A percentile compares a stretch with the other conserved stretches of the same genome.
Conservation (phyloP, 2,888 invertebrate species). For the Anarsia innoxiella region DNA sequence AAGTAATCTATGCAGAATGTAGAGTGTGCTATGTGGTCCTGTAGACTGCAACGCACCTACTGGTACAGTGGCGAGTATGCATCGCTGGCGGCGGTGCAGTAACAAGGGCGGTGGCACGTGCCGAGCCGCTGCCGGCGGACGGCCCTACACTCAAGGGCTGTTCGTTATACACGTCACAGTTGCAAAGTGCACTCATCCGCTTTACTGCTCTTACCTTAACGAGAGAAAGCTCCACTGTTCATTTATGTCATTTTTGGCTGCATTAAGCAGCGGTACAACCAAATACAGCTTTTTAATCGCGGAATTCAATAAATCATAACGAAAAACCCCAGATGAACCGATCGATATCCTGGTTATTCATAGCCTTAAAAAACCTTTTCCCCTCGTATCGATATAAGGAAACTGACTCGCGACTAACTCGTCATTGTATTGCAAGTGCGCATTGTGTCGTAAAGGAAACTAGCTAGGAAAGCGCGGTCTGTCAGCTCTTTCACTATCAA, state of each 20-base stretch:
- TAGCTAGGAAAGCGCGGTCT: constrained; percentile 48
- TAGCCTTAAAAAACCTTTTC: no score
- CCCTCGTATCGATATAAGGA: constrained; percentile 33
- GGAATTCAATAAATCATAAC: no score
- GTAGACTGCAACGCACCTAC: no score
- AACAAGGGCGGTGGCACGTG: constrained; percentile 49
- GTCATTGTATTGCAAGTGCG: constrained; percentile 58
- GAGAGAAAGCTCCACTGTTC: constrained; percentile 56
- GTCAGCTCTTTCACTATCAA: constrained; percentile 60
- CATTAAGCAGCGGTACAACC: constrained; percentile 33
- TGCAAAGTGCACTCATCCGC: constrained; percentile 57
- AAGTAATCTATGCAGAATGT: no score
- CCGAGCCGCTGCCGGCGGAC: constrained; percentile 36
- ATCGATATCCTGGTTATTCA: no score
- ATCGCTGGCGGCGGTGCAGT: constrained; percentile 24
- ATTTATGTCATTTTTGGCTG: constrained; percentile 58
- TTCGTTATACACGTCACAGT: constrained; percentile 66
- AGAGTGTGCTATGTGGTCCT: no score
- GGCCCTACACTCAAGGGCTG: constrained; percentile 48
- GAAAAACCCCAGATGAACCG: no score
- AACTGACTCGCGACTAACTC: constrained; percentile 46
- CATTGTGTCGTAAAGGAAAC: constrained; percentile 59
- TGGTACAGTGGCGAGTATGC: no score
- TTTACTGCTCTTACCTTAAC: constrained; percentile 55
- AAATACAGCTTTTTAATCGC: no score